These are phyloP conservation scores for Melitaea cinxia DNA, from an alignment of 1,140 invertebrate genomes.

Conservation along the genomic window DNA sequence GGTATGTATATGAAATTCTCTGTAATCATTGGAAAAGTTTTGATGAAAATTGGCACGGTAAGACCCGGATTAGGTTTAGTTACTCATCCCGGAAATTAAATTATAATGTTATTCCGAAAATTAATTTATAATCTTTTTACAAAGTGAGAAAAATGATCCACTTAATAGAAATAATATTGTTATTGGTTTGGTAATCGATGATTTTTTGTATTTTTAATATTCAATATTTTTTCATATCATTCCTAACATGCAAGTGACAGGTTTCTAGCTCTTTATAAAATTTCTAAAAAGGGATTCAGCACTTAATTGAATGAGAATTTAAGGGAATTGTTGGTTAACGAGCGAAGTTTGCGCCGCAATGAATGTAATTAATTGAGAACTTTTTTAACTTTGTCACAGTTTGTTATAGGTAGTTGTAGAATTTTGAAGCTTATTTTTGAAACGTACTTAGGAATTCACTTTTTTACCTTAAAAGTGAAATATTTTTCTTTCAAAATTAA, in stretches of 20 bases:
- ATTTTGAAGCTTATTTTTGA: slow-evolving; percentile 24
- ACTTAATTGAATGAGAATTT: slow-evolving; percentile 75
- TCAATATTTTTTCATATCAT: not conserved
- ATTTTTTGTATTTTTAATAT: not conserved
- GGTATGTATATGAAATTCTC: too few relatives aligned
- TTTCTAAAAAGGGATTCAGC: slow-evolving; percentile 65
- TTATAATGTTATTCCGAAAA: too few relatives aligned
- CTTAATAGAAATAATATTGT: too few relatives aligned
- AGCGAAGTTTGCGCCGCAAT: slow-evolving; percentile 76
- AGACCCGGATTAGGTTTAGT: too few relatives aligned
- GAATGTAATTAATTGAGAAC: slow-evolving; percentile 75
- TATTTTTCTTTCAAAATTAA: too few relatives aligned
- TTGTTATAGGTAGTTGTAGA: slow-evolving; percentile 41
- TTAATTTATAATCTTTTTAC: too few relatives aligned
- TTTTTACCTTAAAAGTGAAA: too few relatives aligned
- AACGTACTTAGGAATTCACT: not conserved
- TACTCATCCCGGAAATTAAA: too few relatives aligned
- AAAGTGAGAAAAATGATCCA: too few relatives aligned
- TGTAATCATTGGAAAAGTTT: too few relatives aligned
- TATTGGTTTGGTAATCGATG: not conserved
- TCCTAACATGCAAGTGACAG: slow-evolving; percentile 55
- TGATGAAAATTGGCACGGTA: too few relatives aligned
- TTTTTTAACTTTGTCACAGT: slow-evolving; percentile 66
- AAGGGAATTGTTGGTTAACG: slow-evolving; percentile 73
- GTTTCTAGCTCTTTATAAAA: slow-evolving; percentile 70